Percentiles rank a stretch among this genome's conserved stretches.
Conservation (phyloP, 2,888 invertebrate species). For the Tolmerus cingulatus region DNA sequence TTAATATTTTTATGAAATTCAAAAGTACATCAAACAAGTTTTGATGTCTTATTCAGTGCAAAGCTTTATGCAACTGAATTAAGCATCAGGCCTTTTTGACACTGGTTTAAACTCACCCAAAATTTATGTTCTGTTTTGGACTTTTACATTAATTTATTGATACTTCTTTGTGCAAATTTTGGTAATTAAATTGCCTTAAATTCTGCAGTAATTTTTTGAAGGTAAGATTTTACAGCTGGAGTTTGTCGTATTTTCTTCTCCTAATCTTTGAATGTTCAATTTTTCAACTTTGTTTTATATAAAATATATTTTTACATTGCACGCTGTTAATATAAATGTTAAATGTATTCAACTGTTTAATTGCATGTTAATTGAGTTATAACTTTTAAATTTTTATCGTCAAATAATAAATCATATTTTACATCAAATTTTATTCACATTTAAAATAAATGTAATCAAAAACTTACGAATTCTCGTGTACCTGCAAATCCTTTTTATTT, state of each 20-base stretch:
- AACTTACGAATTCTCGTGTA: background rate
- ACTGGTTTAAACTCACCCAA: background rate
- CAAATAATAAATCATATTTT: background rate
- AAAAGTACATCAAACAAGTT: background rate
- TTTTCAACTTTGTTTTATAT: background rate
- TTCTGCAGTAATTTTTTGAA: background rate
- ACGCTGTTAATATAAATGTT: background rate
- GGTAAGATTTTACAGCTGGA: background rate
- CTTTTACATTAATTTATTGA: background rate
- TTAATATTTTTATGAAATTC: background rate
- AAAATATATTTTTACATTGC: background rate
- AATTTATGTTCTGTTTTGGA: background rate
- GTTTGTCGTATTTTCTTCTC: background rate
- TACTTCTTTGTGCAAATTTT: background rate
- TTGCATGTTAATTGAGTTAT: background rate
- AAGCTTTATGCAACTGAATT: background rate
- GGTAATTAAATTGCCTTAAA: background rate
- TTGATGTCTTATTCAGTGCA: background rate
- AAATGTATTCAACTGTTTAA: background rate
- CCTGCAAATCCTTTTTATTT: background rate
- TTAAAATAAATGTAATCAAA: background rate
- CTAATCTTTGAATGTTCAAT: background rate
- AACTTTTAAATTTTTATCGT: background rate
- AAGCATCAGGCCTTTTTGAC: background rate
- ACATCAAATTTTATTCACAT: background rate